Base-by-base conservation (phyloP, 2,888 invertebrate species). In the Pimpla rufipes region DNA sequence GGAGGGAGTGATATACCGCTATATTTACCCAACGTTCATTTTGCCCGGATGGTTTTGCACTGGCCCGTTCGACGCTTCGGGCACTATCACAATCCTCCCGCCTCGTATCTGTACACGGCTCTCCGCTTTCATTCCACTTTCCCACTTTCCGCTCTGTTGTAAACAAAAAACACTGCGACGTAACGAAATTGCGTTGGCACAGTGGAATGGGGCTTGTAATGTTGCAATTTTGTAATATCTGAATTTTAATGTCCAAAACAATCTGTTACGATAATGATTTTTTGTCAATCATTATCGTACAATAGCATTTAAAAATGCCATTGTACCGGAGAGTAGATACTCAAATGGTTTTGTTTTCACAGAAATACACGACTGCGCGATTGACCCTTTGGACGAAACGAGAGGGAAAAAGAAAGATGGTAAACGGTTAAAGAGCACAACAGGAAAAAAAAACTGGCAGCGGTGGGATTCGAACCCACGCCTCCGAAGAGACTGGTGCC, bases 381-480 rank as follows among this genome's bases (percentile, higher is more conserved):
- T n/a, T n/a, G n/a, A n/a, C n/a, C n/a, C n/a, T n/a, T n/a, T n/a
- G n/a, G n/a, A n/a, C n/a, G n/a, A n/a, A n/a, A n/a, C n/a, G n/a
- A n/a, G n/a, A n/a, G n/a, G n/a, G n/a, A n/a, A n/a, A n/a, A n/a
- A n/a, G n/a, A n/a, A n/a, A n/a, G n/a, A n/a, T n/a, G n/a, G n/a
- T n/a, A n/a, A n/a, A n/a, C n/a, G n/a, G n/a, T n/a, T n/a, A n/a
- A n/a, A n/a, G n/a, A n/a, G n/a, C n/a, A n/a, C n/a, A n/a, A n/a
- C n/a, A n/a, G n/a, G n/a, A n/a, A 84, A 84, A 89, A 89, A 88
- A 88, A 86, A 57, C 79, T 91, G 91, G 91, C 92, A 91, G 91
- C 92, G 92, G 92, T 92, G 92, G 92, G 92, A 92, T 92, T 93
- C 93, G 93, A 93, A 93, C 93, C 93, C 93, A 93, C 93, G 93